phyloP scores from a whole-genome alignment of 2,888 invertebrate genomes.

The Allophyes oxyacanthae region DNA sequence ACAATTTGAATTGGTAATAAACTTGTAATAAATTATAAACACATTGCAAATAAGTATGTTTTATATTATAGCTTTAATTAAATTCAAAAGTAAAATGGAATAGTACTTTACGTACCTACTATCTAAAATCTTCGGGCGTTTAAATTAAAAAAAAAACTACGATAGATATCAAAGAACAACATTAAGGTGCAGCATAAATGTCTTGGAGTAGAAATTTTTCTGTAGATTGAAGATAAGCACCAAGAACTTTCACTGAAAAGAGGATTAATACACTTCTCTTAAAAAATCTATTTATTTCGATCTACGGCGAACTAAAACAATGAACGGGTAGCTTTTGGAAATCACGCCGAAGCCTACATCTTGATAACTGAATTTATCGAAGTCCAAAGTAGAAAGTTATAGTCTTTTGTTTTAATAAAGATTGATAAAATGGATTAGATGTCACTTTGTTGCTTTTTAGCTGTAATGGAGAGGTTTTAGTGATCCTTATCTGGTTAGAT shows the following conservation, averaged over 20 bases:
- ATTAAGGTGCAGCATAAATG: constrained; percentile 15
- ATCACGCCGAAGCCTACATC: constrained; percentile 64
- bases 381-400: constrained; percentile 66
- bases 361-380: constrained; percentile 77
- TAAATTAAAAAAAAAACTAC: constrained; percentile 18
- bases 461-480: constrained; percentile 17
- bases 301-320: constrained; percentile 66
- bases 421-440: constrained; percentile 63
- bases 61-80: too few species aligned
- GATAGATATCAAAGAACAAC: constrained; percentile 23
- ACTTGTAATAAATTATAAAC: neutral
- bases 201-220: constrained; percentile 16
- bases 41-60: too few species aligned
- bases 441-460: constrained; percentile 46
- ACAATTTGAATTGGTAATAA: neutral
- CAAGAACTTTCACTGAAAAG: constrained; percentile 65
- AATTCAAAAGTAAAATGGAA: constrained; percentile 7
- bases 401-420: constrained; percentile 72
- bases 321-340: constrained; percentile 67
- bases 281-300: constrained; percentile 75
- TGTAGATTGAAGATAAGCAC: constrained; percentile 48
- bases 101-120: constrained; percentile 5
- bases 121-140: constrained; percentile 30
- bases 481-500: constrained; percentile 1
- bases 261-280: constrained; percentile 72